Percentiles rank a stretch among this genome's conserved stretches.
phyloP scores from a whole-genome alignment of 2,113 vertebrate genomes.

The Dicaeum eximium region DNA sequence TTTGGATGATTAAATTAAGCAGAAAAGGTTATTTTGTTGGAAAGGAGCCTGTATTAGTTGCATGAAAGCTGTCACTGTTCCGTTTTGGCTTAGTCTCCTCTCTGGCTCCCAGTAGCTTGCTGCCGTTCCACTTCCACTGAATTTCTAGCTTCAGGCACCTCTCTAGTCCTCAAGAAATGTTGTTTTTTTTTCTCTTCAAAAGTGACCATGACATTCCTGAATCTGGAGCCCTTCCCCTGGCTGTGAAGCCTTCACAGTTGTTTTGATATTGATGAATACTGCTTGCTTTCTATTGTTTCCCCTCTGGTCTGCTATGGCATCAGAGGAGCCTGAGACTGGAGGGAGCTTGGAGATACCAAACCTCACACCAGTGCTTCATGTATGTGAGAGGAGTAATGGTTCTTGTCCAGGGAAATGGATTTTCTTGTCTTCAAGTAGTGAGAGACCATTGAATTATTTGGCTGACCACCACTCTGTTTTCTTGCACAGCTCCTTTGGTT shows the following conservation, averaged over 20 bases:
- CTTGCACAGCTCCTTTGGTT: rapidly evolving
- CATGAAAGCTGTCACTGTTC: slow-evolving; percentile 58
- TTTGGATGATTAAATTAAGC: slow-evolving; percentile 48
- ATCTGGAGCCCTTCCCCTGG: neutral
- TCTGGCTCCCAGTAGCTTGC: neutral
- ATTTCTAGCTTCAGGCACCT: slow-evolving; percentile 28
- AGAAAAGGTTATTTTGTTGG: slow-evolving; percentile 58
- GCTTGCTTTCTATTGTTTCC: neutral
- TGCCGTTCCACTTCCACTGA: neutral
- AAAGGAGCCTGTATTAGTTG: slow-evolving; percentile 37
- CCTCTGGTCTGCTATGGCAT: neutral
- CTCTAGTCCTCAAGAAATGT: neutral
- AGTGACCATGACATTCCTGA: neutral
- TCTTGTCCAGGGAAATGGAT: neutral
- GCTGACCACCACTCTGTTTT: neutral
- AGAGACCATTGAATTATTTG: neutral
- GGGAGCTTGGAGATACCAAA: neutral
- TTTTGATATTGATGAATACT: neutral
- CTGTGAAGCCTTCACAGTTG: neutral
- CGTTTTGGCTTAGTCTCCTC: slow-evolving; percentile 22
- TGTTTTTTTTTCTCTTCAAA: neutral
- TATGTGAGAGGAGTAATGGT: neutral
- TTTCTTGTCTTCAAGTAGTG: neutral
- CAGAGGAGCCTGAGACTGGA: neutral
- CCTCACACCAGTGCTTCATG: neutral